Evolutionary conservation across 2,113 vertebrate species (phyloP).

Genomic region (Petaurus breviceps): DNA sequence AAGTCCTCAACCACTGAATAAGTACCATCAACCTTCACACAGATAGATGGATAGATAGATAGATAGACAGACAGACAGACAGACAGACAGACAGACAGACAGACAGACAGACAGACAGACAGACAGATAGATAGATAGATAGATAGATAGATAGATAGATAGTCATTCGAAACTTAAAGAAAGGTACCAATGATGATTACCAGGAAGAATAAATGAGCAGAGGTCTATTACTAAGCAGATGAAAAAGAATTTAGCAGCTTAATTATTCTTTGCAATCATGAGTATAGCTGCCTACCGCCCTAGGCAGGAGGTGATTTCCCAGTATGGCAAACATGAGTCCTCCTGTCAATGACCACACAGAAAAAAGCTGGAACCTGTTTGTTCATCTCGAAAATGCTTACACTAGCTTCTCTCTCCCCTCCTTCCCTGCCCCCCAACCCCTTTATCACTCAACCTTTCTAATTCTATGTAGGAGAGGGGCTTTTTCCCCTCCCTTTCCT

Average conservation of each 20-base stretch:
- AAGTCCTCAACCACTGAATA: background rate
- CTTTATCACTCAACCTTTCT: slow-evolving; percentile 75
- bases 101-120: no score
- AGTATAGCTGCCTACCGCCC: background rate
- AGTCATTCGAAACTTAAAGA: background rate
- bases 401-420: slow-evolving; percentile 67
- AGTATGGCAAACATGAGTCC: slow-evolving; percentile 60
- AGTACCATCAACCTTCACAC: background rate
- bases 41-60: no score
- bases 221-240: slow-evolving; percentile 10
- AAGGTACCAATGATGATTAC: background rate
- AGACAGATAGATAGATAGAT: no score
- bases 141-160: no score
- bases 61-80: no score
- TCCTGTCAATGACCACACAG: slow-evolving; percentile 66
- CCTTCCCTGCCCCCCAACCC: background rate
- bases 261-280: slow-evolving; percentile 49
- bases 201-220: background rate
- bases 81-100: no score
- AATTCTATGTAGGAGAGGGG: slow-evolving; percentile 72
- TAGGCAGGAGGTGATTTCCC: slow-evolving; percentile 41
- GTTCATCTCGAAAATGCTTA: slow-evolving; percentile 80
- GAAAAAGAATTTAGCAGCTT: background rate
- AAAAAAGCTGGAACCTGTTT: slow-evolving; percentile 77
- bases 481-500: slow-evolving; percentile 42